Evolutionary conservation across 2,113 vertebrate species (phyloP).

Genomic region (Phalacrocorax pelagicus): DNA sequence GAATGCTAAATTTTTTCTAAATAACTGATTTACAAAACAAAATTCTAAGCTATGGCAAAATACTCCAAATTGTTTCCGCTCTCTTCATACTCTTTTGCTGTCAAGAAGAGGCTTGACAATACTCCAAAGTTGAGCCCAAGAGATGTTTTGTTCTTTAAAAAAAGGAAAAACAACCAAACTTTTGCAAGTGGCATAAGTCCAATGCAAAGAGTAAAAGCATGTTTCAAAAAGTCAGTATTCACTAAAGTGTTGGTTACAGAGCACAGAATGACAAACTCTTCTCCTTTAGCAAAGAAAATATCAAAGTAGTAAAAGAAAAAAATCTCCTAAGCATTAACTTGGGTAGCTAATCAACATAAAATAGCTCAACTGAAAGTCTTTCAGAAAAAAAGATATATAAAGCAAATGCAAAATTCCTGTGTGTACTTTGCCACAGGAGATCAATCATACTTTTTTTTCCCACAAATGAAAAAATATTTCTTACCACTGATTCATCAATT

Average conservation of each 20-base stretch:
- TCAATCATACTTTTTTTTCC: not conserved
- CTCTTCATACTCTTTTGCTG: not conserved
- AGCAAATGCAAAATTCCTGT: not conserved
- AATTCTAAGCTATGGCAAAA: not conserved
- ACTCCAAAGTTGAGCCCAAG: not conserved
- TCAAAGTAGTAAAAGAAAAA: not conserved
- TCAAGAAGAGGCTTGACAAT: not conserved
- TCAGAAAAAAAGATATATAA: not conserved
- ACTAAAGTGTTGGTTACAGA: not conserved
- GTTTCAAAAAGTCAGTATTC: not conserved
- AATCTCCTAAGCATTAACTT: not conserved
- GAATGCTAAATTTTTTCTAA: not conserved
- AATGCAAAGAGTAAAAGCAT: not conserved
- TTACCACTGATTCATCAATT: slow-evolving; percentile 94
- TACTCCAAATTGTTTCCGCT: not conserved
- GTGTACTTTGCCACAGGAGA: not conserved
- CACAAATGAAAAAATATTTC: slow-evolving; percentile 10
- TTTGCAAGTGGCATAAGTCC: not conserved
- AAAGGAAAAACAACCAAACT: not conserved
- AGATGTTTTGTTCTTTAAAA: not conserved
- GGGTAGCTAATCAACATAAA: not conserved
- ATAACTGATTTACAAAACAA: not conserved
- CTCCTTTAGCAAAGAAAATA: not conserved
- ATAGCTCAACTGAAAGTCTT: not conserved
- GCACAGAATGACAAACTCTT: not conserved